Percentiles rank a stretch among this genome's conserved stretches.
Evolutionary conservation across 2,888 invertebrate species (phyloP).

Genomic region (Hirtodrosophila trivittata): DNA sequence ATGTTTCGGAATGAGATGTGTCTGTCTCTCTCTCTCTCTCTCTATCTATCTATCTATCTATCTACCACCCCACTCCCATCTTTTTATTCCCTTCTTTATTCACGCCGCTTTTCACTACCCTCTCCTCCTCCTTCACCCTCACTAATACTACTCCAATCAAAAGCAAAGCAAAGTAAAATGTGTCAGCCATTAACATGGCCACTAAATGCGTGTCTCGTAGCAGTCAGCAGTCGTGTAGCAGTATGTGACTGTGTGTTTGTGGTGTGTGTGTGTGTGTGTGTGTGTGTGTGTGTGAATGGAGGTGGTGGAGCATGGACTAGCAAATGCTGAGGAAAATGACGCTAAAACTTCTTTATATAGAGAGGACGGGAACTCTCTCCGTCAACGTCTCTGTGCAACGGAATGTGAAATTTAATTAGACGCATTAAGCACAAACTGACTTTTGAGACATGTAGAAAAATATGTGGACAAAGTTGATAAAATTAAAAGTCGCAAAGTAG

Average conservation of each 20-base stretch:
- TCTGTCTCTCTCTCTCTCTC: slow-evolving; percentile 1
- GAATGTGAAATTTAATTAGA: slow-evolving; percentile 71
- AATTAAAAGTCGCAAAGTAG: slow-evolving; percentile 9
- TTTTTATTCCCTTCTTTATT: neutral
- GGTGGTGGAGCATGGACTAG: slow-evolving; percentile 3
- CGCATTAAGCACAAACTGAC: slow-evolving; percentile 44
- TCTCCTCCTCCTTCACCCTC: neutral
- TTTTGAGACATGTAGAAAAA: slow-evolving; percentile 32
- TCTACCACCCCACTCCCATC: neutral
- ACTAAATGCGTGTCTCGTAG: slow-evolving; percentile 48
- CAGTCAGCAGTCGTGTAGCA: slow-evolving; percentile 26
- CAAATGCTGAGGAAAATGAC: slow-evolving; percentile 21
- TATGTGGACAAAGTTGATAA: slow-evolving; percentile 17
- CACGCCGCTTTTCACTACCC: neutral
- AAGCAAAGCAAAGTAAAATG: slow-evolving; percentile 52
- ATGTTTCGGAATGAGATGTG: slow-evolving; percentile 36
- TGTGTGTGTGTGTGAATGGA: slow-evolving; percentile 6
- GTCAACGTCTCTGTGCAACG: slow-evolving; percentile 56
- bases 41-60: neutral
- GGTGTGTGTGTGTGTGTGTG: slow-evolving; percentile 18
- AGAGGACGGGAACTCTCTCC: slow-evolving; percentile 6
- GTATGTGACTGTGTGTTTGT: slow-evolving; percentile 18
- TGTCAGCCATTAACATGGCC: slow-evolving; percentile 60
- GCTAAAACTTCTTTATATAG: slow-evolving; percentile 19
- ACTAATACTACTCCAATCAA: slow-evolving; percentile 27